Conservation (phyloP, 2,113 vertebrate genomes). For the Xiphophorus maculatus region DNA sequence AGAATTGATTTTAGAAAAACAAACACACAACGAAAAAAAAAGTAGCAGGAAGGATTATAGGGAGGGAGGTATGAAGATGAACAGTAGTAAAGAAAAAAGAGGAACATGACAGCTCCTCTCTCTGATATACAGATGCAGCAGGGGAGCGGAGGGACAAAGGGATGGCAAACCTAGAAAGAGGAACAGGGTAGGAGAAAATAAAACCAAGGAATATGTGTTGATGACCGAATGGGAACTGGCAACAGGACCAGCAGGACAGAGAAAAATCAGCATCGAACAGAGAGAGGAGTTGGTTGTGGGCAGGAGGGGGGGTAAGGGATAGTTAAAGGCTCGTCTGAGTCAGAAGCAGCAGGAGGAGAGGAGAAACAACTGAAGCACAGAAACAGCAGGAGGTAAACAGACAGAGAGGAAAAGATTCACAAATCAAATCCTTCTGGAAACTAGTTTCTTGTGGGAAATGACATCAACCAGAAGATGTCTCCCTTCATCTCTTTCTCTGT, state of each 20-base stretch:
- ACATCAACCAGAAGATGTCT: neutral
- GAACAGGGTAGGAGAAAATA: neutral
- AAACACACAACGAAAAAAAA: neutral
- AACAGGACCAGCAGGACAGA: slow-evolving; percentile 25
- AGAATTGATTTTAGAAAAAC: neutral
- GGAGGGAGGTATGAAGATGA: slow-evolving; percentile 2
- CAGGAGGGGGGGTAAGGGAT: neutral
- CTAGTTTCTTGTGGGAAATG: neutral
- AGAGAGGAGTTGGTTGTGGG: neutral
- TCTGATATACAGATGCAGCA: slow-evolving; percentile 39
- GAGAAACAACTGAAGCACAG: neutral
- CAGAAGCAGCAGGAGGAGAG: slow-evolving; percentile 3
- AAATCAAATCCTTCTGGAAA: neutral
- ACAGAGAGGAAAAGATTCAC: neutral
- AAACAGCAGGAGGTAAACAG: neutral
- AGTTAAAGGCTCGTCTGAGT: slow-evolving; percentile 2
- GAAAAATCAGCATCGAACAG: slow-evolving; percentile 1
- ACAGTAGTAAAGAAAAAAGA: neutral
- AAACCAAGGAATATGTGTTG: slow-evolving; percentile 5
- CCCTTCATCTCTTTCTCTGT: neutral
- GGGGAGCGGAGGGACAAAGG: slow-evolving; percentile 24
- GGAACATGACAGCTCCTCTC: slow-evolving; percentile 12
- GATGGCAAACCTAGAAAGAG: neutral
- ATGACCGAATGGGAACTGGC: neutral
- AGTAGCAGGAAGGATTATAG: slow-evolving; percentile 2